Percentiles rank a stretch among this genome's conserved stretches.
These are phyloP conservation scores for Columba guinea DNA, from an alignment of 2,797 vertebrate genomes.

Conservation along the genomic window DNA sequence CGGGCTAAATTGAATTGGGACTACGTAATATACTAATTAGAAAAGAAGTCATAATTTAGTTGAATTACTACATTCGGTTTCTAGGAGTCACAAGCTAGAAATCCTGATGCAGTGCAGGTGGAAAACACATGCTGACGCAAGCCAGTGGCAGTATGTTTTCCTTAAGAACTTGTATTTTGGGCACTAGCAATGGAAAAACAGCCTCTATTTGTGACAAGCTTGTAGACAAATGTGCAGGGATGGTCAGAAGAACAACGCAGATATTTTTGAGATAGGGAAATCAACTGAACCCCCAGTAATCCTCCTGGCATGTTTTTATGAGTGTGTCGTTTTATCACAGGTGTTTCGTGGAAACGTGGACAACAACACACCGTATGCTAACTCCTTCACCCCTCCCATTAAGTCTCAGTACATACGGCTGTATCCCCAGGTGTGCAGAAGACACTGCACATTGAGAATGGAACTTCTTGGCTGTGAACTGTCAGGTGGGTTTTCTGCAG, in stretches of 20 bases:
- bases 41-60: background rate
- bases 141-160: too few species aligned
- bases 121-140: fast-evolving
- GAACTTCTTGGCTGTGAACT: conserved; percentile 97
- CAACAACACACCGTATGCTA: conserved; percentile 96
- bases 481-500: conserved; percentile 80
- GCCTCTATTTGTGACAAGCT: background rate
- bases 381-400: conserved; percentile 97
- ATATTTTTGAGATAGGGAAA: background rate
- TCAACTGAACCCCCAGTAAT: background rate
- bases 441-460: conserved; percentile 96
- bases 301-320: background rate
- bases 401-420: conserved; percentile 93
- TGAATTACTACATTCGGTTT: background rate
- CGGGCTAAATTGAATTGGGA: background rate
- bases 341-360: conserved; percentile 96
- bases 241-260: fast-evolving
- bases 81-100: background rate
- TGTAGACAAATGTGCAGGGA: fast-evolving
- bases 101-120: too few species aligned
- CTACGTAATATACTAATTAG: background rate
- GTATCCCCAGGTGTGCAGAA: conserved; percentile 96
- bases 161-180: fast-evolving
- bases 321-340: conserved; percentile 59
- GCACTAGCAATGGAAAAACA: background rate